Conservation (phyloP, 1,140 invertebrate species). For the Homalodisca vitripennis region DNA sequence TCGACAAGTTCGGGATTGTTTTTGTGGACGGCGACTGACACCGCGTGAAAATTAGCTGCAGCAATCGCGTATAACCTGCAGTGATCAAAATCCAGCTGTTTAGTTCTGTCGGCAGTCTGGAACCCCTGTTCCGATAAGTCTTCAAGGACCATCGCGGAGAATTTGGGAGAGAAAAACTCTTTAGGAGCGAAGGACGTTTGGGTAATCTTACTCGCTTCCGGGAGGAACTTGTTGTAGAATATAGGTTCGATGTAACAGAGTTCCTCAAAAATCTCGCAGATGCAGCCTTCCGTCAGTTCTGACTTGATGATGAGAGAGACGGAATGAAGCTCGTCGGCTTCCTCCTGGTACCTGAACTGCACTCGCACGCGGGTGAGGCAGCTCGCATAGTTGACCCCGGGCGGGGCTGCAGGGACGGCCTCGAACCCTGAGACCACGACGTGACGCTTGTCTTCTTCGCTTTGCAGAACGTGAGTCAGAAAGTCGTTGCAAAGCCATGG, state of each 20-base stretch:
- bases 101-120: background rate
- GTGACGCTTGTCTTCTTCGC: background rate
- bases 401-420: background rate
- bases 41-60: background rate
- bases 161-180: background rate
- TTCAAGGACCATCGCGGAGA: background rate
- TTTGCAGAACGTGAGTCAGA: too few relatives aligned
- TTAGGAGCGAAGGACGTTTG: background rate
- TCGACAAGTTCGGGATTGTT: background rate
- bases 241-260: background rate
- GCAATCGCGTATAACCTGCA: background rate
- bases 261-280: background rate
- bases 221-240: conserved; percentile 8
- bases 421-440: background rate
- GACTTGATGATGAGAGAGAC: background rate
- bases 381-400: background rate
- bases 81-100: conserved; percentile 22
- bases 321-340: too few relatives aligned
- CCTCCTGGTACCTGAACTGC: background rate
- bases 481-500: too few relatives aligned
- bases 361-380: background rate
- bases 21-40: background rate
- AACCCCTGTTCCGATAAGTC: conserved; percentile 9
- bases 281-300: background rate
- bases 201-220: background rate